phyloP scores from a whole-genome alignment of 2,113 vertebrate species.

The Oreochromis tanganicae region DNA sequence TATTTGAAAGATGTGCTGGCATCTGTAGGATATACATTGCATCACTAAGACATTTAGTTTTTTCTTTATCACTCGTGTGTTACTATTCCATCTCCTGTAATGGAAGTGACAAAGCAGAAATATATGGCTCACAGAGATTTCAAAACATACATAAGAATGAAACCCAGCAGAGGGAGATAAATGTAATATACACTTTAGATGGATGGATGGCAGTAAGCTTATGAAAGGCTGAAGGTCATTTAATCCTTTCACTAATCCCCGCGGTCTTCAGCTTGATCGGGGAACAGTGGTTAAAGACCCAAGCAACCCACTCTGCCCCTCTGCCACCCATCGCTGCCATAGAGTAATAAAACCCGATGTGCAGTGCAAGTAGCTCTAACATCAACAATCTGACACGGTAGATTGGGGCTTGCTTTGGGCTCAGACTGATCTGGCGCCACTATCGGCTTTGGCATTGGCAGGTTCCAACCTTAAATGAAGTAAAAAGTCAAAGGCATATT shows the following conservation, averaged over 20 bases:
- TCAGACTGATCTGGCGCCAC: neutral
- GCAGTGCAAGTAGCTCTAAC: slow-evolving; percentile 15
- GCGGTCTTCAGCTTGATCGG: slow-evolving; percentile 25
- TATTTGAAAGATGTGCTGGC: neutral
- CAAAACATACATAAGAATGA: neutral
- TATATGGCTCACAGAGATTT: neutral
- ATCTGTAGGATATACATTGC: neutral
- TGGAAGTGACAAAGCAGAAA: neutral
- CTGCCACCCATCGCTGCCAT: neutral
- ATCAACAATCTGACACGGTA: slow-evolving; percentile 34
- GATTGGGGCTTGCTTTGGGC: slow-evolving; percentile 19
- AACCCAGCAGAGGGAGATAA: slow-evolving; percentile 8
- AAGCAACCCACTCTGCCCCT: neutral
- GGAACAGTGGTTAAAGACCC: slow-evolving; percentile 46
- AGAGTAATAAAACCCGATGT: slow-evolving; percentile 22
- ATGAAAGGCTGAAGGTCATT: slow-evolving; percentile 35
- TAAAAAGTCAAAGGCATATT: slow-evolving; percentile 16
- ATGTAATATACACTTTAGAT: slow-evolving; percentile 22
- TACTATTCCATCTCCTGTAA: neutral
- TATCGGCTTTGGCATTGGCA: slow-evolving; percentile 3
- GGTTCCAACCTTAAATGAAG: slow-evolving; percentile 27
- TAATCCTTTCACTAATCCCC: slow-evolving; percentile 62
- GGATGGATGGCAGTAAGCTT: slow-evolving; percentile 21
- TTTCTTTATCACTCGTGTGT: neutral
- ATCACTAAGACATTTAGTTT: neutral